Base-by-base conservation (phyloP, 2,113 vertebrate genomes). In the Mormyrus iriodes region DNA sequence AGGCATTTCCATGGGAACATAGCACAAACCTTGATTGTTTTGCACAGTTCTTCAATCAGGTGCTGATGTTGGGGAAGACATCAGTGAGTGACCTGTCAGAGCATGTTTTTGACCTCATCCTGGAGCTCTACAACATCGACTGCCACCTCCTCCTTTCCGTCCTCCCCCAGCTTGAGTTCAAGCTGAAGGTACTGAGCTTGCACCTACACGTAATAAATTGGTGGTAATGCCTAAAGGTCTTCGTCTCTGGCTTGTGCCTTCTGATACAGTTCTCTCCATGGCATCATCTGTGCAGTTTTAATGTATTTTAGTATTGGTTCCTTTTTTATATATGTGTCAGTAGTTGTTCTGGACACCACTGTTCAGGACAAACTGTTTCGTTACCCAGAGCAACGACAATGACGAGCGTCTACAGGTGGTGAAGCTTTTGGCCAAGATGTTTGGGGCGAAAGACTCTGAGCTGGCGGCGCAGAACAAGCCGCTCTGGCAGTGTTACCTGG, bases 111-210 rank as follows among this genome's bases (percentile, higher is more conserved):
- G 98, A 99, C 93, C 95, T 99, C 90, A 99, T 99, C 95, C 90
- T 99, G 96, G 98, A 99, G 92, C 96, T 99, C 42, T 99, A 99
- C 94, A 99, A 99, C 94, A 99, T 99, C 44, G 98, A 99, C 94
- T 97, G 98, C 93, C 98, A 99, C 92, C 96, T 99, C 91, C 96
- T 99, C 92, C 97, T 99, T n/a, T 99, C 98, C 21, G 98, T 99
- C 93, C 95, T 99, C 93, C 98, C 98, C 9, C 98, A 99, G 93
- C 96, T 99, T 19, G 98, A 99, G 94, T 99, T 99, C 92, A 99
- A 99, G 91, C 97, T 99, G 61, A 99, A 99, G 98, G 98, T 99
- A 96, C 3, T 55, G 53, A 1, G 46, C 49, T 94, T 13, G 86
- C 4, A 9, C 10, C 84, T 24, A 12, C 17, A 8, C 51, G 35